phyloP scores from a whole-genome alignment of 2,113 vertebrate genomes.

The Chiloscyllium plagiosum region DNA sequence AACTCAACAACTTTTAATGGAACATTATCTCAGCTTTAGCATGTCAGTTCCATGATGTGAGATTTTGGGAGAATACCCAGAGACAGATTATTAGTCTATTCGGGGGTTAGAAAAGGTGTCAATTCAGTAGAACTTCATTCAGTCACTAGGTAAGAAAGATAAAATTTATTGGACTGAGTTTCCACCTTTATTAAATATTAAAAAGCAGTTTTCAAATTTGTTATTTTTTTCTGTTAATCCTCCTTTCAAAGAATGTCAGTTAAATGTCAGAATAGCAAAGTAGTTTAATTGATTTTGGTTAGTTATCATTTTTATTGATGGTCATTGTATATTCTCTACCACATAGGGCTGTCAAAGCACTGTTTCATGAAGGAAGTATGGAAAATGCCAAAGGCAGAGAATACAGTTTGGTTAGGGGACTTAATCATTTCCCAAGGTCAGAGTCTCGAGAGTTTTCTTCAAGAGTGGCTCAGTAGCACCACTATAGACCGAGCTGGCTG shows the following conservation, averaged over 20 bases:
- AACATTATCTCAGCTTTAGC: constrained; percentile 46
- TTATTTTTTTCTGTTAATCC: constrained; percentile 53
- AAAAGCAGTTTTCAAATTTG: constrained; percentile 63
- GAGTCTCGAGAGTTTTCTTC: no score
- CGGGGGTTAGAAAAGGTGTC: constrained; percentile 64
- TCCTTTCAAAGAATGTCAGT: constrained; percentile 53
- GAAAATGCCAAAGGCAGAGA: no score
- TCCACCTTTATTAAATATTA: constrained; percentile 65
- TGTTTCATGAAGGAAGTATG: no score
- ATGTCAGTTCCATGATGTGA: constrained; percentile 57
- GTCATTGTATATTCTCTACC: constrained; percentile 43
- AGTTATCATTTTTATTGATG: constrained; percentile 51
- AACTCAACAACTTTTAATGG: background rate
- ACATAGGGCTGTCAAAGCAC: no score
- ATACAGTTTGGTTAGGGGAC: no score
- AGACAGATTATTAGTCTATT: constrained; percentile 60
- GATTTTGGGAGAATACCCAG: constrained; percentile 51
- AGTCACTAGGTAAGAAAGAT: constrained; percentile 68
- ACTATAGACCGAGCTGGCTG: no score
- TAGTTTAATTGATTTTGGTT: constrained; percentile 47
- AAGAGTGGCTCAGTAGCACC: no score
- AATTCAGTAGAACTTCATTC: constrained; percentile 69
- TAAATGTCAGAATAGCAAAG: constrained; percentile 45
- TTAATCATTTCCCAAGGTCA: no score
- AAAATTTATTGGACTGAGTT: constrained; percentile 57